Evolutionary conservation across 2,113 vertebrate species (phyloP).

Genomic region (Etia nguti): DNA sequence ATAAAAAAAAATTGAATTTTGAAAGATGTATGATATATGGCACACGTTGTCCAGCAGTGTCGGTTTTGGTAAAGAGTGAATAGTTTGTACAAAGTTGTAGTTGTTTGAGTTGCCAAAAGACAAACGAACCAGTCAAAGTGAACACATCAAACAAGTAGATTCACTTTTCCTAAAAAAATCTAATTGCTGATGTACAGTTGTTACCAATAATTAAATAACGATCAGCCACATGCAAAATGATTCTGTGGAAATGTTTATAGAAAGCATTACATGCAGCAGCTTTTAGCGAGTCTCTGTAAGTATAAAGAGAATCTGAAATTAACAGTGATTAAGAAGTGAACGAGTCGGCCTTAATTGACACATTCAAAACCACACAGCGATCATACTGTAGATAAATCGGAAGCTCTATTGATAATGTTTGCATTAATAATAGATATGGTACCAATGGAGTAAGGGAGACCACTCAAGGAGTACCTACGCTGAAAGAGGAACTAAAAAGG

Average conservation of each 20-base stretch:
- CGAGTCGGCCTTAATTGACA: constrained; percentile 3
- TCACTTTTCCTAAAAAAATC: not conserved
- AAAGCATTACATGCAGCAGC: not conserved
- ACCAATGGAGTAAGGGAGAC: not conserved
- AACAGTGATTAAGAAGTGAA: not conserved
- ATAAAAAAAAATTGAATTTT: not conserved
- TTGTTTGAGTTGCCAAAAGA: constrained; percentile 9
- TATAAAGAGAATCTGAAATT: constrained; percentile 4
- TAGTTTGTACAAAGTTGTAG: constrained; percentile 51
- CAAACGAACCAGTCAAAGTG: constrained; percentile 13
- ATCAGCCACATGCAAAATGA: not conserved
- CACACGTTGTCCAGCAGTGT: not conserved
- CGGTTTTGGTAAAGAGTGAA: constrained; percentile 14
- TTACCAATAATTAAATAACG: constrained; percentile 9
- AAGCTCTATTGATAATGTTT: constrained; percentile 46
- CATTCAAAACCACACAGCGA: constrained; percentile 33
- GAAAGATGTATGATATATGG: not conserved
- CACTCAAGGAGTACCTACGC: not conserved
- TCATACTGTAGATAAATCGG: constrained; percentile 7
- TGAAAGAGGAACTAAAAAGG: not conserved
- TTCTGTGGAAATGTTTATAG: not conserved
- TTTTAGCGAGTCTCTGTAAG: not conserved
- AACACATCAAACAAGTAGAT: constrained; percentile 28
- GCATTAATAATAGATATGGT: constrained; percentile 60
- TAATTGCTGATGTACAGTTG: not conserved